Evolutionary conservation across 2,113 vertebrate species (phyloP).

Genomic region (Prinia subflava): DNA sequence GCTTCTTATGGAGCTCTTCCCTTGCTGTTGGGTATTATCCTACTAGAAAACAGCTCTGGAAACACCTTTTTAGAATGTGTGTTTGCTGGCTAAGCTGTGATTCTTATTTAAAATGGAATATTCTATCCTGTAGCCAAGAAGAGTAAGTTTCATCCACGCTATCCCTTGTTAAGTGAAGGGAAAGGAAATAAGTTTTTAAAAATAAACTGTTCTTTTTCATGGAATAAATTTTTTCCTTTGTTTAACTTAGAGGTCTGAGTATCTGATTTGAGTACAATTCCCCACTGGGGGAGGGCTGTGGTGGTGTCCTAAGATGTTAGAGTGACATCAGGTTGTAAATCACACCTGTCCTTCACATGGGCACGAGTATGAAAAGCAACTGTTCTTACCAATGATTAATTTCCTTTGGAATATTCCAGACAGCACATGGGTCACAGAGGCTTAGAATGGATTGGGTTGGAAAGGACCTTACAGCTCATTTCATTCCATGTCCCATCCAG

Average conservation of each 20-base stretch:
- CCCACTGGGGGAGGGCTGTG: background rate
- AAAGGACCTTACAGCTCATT: background rate
- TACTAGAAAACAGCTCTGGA: background rate
- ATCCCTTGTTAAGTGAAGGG: background rate
- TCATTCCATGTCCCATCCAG: background rate
- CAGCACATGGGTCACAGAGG: rapidly evolving
- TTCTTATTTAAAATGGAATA: background rate
- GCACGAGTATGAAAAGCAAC: background rate
- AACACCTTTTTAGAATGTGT: background rate
- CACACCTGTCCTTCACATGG: background rate
- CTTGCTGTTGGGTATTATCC: background rate
- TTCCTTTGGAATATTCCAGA: background rate
- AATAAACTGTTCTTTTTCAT: background rate
- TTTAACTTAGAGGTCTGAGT: background rate
- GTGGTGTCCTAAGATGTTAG: background rate
- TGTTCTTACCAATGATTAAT: background rate
- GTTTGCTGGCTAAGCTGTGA: background rate
- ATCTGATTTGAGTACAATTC: background rate
- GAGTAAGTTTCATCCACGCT: background rate
- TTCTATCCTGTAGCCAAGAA: background rate
- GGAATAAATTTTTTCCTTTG: slow-evolving; percentile 21
- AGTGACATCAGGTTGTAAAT: background rate
- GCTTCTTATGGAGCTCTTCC: background rate
- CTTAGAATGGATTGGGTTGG: background rate
- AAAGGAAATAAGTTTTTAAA: background rate